These are phyloP conservation scores for Lonchura striata DNA, from an alignment of 2,113 vertebrate genomes.

Conservation along the genomic window DNA sequence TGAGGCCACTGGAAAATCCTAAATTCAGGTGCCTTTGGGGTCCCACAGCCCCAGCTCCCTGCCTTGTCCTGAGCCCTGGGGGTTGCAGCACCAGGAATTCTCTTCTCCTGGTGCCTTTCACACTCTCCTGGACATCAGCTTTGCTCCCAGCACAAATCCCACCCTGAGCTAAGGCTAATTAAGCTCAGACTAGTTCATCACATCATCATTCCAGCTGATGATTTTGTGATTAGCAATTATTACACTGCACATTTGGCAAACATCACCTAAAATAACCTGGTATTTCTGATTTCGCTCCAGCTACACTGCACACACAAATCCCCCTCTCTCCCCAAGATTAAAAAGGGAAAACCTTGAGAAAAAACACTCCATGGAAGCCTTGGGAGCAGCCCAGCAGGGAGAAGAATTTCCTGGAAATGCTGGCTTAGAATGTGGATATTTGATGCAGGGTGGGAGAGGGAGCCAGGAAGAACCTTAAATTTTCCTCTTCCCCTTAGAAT, in stretches of 20 bases:
- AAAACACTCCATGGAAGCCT: rapidly evolving
- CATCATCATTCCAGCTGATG: neutral
- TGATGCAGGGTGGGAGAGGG: neutral
- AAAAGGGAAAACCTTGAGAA: neutral
- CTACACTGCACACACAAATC: too few species aligned
- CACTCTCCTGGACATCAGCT: neutral
- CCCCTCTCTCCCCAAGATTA: rapidly evolving
- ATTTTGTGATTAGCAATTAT: neutral
- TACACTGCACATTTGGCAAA: neutral
- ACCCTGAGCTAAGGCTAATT: neutral
- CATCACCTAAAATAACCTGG: neutral
- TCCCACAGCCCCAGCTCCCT: rapidly evolving
- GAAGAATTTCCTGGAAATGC: neutral
- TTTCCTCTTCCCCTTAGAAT: neutral
- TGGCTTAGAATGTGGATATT: rapidly evolving
- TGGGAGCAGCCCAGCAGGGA: neutral
- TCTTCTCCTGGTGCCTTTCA: neutral
- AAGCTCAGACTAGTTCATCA: neutral
- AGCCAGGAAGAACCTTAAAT: neutral
- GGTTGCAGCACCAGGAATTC: neutral
- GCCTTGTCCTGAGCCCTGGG: neutral
- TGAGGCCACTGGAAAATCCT: too few species aligned
- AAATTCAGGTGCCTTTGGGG: too few species aligned
- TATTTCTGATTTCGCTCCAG: neutral
- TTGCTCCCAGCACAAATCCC: neutral